Percentiles rank a stretch among this genome's conserved stretches.
These are phyloP conservation scores for Saguinus imperator DNA, from an alignment of 2,113 vertebrate species.

Conservation along the genomic window DNA sequence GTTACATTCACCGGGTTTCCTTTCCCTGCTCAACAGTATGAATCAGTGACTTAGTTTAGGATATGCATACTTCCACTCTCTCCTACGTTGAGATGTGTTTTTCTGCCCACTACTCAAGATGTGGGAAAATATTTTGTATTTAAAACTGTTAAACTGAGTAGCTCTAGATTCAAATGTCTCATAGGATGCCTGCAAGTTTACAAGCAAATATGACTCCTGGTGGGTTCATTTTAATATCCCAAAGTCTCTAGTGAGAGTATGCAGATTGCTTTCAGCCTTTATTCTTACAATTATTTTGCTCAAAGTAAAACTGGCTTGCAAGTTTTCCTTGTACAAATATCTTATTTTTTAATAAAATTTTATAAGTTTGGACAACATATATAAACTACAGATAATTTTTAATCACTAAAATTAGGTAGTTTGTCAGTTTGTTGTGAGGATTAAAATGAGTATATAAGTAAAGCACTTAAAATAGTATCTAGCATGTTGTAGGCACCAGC, in stretches of 20 bases:
- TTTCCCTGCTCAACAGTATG: not conserved
- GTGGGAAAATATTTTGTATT: not conserved
- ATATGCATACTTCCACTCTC: not conserved
- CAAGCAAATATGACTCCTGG: not conserved
- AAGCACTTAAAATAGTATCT: not conserved
- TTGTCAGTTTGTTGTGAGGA: not conserved
- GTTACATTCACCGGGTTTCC: not conserved
- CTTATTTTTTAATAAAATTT: slow-evolving; percentile 18
- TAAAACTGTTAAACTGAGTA: not conserved
- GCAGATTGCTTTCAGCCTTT: not conserved
- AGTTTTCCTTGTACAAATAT: not conserved
- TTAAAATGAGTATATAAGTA: not conserved
- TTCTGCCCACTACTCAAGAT: not conserved
- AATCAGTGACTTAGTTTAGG: not conserved
- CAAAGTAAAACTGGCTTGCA: not conserved
- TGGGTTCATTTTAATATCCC: not conserved
- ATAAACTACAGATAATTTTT: not conserved
- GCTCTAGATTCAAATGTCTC: not conserved
- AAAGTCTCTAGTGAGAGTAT: not conserved
- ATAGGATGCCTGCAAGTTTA: not conserved
- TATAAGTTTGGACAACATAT: not conserved
- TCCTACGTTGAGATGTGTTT: not conserved
- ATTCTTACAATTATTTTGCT: not conserved
- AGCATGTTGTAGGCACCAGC: not conserved
- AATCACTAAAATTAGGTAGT: not conserved